Evolutionary conservation across 1,140 invertebrate species (phyloP).

Genomic region (Acyrthosiphon pisum): DNA sequence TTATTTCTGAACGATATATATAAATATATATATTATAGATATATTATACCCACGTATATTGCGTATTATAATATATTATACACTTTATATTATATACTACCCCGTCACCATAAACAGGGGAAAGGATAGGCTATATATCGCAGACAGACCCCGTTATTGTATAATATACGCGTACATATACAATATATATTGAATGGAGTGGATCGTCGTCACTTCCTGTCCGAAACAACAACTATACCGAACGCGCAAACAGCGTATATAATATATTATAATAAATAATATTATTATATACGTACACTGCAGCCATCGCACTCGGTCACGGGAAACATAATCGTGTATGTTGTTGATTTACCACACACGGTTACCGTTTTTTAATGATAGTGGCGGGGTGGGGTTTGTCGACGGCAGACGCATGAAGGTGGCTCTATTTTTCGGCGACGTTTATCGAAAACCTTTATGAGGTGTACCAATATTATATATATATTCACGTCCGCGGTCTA

Average conservation of each 20-base stretch:
- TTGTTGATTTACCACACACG: neutral
- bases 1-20: neutral
- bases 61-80: neutral
- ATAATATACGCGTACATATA: no score
- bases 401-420: neutral
- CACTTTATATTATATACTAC: neutral
- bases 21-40: no score
- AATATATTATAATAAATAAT: neutral
- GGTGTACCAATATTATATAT: neutral
- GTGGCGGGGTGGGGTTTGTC: neutral
- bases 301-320: neutral
- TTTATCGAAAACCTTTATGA: neutral
- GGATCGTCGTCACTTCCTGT: slow-evolving; percentile 38
- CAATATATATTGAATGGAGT: neutral
- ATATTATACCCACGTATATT: neutral
- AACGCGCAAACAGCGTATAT: neutral
- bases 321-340: neutral
- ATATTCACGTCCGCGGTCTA: neutral
- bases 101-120: neutral
- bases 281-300: neutral
- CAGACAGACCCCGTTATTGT: neutral
- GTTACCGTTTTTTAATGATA: neutral
- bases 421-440: neutral
- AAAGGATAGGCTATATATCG: slow-evolving; percentile 18
- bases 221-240: neutral